Evolutionary conservation across 2,888 invertebrate species (phyloP), one percentile per base, ranked within the genome.

Genomic region (Embidobia sp.): DNA sequence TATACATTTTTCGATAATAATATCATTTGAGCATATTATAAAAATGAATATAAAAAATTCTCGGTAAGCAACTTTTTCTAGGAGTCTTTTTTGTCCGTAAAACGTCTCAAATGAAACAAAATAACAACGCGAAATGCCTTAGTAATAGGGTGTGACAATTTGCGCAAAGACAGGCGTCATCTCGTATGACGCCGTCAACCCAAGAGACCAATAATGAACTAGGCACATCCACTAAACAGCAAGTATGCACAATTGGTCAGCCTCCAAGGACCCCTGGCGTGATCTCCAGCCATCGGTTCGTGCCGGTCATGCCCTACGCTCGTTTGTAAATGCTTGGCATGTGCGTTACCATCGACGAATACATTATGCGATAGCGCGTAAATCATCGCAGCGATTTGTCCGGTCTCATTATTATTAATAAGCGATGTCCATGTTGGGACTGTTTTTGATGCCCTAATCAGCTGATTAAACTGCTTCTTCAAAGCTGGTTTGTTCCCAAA

Each of bases 131-230:
- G 29, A 29, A 35, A 13, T 2, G 13, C 7, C 31, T 3, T 31
- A 3, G 13, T 13, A 35, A 11, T 27, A 26, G 31, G 8, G 4
- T 35, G 4, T 35, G 11, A 49, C 8, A 51, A 57, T 31, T 29
- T 15, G n/a, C 5, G 13, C 3, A 26, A 61, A 10, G 31, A 48
- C 51, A 70, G 19, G 29, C 6, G 48, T 57, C 42, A 57, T 57
- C 33, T 29, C 27, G 11, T 42, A 40, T 22, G 33, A 59, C 48
- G 27, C 42, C 8, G 33, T 51, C 19, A 51, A 79, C 84, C 83
- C 84, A 26, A 48, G 83, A 78, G 86, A 74, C 78, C 79, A 84
- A 84, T 86, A 86, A 85, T 83, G 84, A 85, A 84, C 83, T 81
- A 80, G 78, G 78, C 79, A 59, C 74, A 79, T 79, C 69, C 82